Evolutionary conservation across 2,113 vertebrate genomes (phyloP).

Genomic region (Nesoenas mayeri): DNA sequence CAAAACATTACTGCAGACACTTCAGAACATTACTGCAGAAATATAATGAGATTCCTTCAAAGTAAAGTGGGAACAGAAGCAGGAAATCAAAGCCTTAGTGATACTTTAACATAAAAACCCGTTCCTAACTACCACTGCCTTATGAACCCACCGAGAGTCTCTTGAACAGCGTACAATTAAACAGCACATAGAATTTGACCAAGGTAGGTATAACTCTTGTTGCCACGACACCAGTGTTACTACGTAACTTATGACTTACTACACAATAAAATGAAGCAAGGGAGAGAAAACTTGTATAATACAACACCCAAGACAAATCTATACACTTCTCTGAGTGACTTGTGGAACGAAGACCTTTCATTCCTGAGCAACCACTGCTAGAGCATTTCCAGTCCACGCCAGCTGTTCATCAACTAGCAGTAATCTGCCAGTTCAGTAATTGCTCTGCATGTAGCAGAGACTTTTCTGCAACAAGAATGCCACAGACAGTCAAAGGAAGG

Average conservation of each 20-base stretch:
- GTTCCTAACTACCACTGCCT: background rate
- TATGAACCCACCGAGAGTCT: background rate
- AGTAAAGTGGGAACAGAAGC: background rate
- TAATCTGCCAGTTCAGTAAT: background rate
- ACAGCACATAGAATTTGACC: background rate
- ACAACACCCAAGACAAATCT: background rate
- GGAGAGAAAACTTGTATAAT: background rate
- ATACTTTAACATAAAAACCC: background rate
- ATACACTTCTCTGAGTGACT: background rate
- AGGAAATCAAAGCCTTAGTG: background rate
- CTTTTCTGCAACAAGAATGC: background rate
- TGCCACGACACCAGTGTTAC: background rate
- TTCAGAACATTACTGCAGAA: background rate
- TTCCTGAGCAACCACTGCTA: background rate
- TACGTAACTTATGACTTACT: background rate
- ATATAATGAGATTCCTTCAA: background rate
- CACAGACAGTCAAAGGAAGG: background rate
- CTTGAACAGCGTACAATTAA: background rate
- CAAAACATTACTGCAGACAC: accelerated
- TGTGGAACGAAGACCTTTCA: accelerated
- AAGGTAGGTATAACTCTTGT: background rate
- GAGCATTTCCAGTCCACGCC: background rate
- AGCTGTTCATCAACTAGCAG: background rate
- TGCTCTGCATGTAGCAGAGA: background rate
- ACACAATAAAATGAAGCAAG: background rate